These are phyloP conservation scores for Rhimphoctona megacephalus DNA, from an alignment of 2,888 invertebrate genomes.

Conservation along the genomic window DNA sequence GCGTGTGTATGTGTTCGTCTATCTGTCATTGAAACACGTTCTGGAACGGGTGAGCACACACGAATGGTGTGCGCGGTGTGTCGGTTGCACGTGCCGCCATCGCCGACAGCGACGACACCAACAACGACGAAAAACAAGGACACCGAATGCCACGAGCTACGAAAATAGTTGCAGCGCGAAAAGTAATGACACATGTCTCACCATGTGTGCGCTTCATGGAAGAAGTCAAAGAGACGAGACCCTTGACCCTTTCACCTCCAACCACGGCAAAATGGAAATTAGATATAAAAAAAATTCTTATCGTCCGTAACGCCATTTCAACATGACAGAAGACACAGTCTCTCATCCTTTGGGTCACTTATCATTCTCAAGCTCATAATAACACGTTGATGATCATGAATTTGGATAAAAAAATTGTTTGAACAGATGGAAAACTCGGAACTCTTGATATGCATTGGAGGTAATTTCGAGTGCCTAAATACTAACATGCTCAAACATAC, in stretches of 20 bases:
- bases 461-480: neutral
- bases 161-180: slow-evolving; percentile 80
- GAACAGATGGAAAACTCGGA: neutral
- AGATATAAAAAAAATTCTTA: neutral
- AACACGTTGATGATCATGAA: neutral
- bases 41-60: slow-evolving; percentile 23
- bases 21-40: slow-evolving; percentile 43
- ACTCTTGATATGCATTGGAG: neutral
- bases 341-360: neutral
- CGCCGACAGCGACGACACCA: slow-evolving; percentile 69
- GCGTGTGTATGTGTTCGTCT: neutral
- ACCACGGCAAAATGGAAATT: neutral
- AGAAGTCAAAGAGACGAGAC: slow-evolving; percentile 8
- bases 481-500: no score
- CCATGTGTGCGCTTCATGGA: slow-evolving; percentile 50
- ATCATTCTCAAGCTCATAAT: neutral
- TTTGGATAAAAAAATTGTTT: neutral
- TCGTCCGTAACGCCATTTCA: no score
- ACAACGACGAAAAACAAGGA: slow-evolving; percentile 9
- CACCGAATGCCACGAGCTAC: slow-evolving; percentile 67
- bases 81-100: slow-evolving; percentile 66
- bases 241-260: neutral
- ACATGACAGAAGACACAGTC: no score
- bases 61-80: slow-evolving; percentile 49
- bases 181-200: slow-evolving; percentile 79